A percentile compares a stretch with the other conserved stretches of the same genome.
phyloP scores from a whole-genome alignment of 1,140 invertebrate genomes.

The Cydia pomonella region DNA sequence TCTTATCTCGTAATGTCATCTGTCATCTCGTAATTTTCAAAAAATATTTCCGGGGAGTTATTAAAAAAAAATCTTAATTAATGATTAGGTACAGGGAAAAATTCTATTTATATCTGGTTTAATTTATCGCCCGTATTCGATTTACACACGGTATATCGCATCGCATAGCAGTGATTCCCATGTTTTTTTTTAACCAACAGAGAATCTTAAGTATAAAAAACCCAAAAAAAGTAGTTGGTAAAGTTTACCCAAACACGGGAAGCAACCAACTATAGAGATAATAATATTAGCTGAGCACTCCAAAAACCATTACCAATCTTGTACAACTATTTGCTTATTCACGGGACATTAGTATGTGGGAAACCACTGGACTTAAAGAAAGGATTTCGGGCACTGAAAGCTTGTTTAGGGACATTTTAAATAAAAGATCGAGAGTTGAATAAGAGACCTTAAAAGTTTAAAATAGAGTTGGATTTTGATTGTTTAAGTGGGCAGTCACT shows the following conservation, averaged over 20 bases:
- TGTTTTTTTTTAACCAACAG: not conserved
- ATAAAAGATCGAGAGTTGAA: not conserved
- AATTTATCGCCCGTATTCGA: no score
- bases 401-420: not conserved
- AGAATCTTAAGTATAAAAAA: conserved; percentile 15
- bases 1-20: no score
- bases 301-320: conserved; percentile 41
- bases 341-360: conserved; percentile 30
- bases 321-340: conserved; percentile 35
- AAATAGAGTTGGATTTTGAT: not conserved
- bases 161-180: not conserved
- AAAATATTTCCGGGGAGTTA: no score
- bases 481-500: not conserved
- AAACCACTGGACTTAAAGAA: conserved; percentile 19
- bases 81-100: no score
- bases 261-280: conserved; percentile 26
- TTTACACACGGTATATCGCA: no score
- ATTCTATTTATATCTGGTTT: no score
- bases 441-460: not conserved
- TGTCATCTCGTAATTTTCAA: no score
- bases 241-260: conserved; percentile 32
- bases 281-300: conserved; percentile 42
- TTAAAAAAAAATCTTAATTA: no score
- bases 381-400: conserved; percentile 2
- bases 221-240: conserved; percentile 15